Conservation (phyloP, 2,797 vertebrate species). For the Muscicapa striata region DNA sequence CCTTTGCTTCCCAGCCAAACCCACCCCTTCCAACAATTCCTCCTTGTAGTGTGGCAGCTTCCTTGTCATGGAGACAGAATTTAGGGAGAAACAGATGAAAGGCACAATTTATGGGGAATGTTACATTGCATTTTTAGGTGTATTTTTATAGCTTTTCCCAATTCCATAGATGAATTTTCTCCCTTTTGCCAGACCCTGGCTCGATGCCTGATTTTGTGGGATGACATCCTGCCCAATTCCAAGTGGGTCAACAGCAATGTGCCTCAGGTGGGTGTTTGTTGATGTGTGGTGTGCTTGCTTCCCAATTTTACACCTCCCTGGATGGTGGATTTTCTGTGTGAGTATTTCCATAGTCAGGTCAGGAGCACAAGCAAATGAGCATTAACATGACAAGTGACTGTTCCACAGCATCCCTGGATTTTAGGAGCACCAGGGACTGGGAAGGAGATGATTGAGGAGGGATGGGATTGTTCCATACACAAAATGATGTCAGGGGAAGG, state of each 20-base stretch:
- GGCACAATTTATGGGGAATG: not conserved
- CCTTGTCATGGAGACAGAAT: not conserved
- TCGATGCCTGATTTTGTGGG: conserved; percentile 97
- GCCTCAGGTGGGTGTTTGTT: conserved; percentile 85
- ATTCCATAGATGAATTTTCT: not conserved
- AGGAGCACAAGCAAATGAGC: not conserved
- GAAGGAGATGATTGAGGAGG: not conserved
- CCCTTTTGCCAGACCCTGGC: conserved; percentile 86
- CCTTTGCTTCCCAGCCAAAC: not conserved
- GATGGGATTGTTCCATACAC: not conserved
- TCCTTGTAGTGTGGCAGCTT: not conserved
- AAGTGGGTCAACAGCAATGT: conserved; percentile 98
- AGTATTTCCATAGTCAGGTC: accelerated
- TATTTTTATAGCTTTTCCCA: not conserved
- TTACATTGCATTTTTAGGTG: not conserved
- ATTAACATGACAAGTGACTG: accelerated
- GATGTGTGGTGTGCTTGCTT: not conserved
- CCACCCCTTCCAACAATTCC: not conserved
- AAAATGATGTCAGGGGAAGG: not conserved
- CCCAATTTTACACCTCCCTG: not conserved
- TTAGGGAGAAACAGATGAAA: not conserved
- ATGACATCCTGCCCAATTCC: conserved; percentile 93
- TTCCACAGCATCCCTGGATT: not conserved
- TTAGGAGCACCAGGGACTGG: not conserved
- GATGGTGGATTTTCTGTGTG: not conserved